Evolutionary conservation across 2,797 vertebrate genomes (phyloP), one percentile per base, ranked within the genome.

Genomic region (Parambassis ranga): DNA sequence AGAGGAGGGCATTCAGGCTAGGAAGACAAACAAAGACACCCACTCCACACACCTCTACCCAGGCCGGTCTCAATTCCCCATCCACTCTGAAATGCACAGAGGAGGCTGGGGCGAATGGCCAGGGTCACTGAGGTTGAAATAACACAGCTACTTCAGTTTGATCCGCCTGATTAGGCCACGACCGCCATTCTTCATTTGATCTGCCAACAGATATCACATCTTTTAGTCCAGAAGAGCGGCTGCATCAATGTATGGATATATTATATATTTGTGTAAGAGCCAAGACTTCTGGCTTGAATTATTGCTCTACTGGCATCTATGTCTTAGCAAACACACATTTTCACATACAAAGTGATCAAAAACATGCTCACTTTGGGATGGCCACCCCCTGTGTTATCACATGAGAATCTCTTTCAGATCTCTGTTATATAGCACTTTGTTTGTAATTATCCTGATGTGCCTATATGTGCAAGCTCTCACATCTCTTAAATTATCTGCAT

Each of bases 41-140:
- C 74, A 73, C 66, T 80, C 74, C 65, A 79, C 80, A 79, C 86
- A 87, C 73, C 66, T 60, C 56, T 62, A 69, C 50, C 49, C 57
- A 3, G 38, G 65, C 43, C 53, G 7, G 8, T 51, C 63, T 76
- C 41, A 43, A 44, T 44, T 51, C 46, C 49, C 37, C 37, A 26
- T 77, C 62, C 56, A 55, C 48, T 65, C 80, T 74, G 36, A 66
- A 71, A 75, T 74, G 64, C 71, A 28, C 43, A 15, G 33, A 52
- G 65, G 60, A 57, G 42, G 50, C 66, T 26, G 50, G 39, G 71
- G 72, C 74, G 64, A 69, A 65, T 33, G 53, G 33, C 28, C 55
- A 10, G 87, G 91, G 92, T 92, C 91, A 92, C 36, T 24, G 78
- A 70, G 90, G 90, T 91, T 91, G 89, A 92, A 89, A 87, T 73